Percentiles rank a stretch among this genome's conserved stretches.
phyloP scores from a whole-genome alignment of 2,888 invertebrate genomes.

The Mantis religiosa region DNA sequence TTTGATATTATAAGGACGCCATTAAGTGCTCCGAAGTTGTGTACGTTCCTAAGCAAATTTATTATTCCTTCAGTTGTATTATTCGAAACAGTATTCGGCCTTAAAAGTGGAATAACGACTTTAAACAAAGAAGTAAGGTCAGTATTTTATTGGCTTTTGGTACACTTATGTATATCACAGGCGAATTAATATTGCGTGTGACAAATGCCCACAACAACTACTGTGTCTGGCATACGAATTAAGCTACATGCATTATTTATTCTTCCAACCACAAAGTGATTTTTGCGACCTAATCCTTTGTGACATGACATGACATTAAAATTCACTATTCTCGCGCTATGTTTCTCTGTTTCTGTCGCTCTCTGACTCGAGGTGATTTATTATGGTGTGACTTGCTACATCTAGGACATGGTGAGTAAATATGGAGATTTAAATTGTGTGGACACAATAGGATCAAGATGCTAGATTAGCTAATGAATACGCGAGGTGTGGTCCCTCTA shows the following conservation, averaged over 20 bases:
- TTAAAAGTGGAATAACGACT: too few species aligned
- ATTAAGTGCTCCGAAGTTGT: too few species aligned
- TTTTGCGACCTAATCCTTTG: not conserved
- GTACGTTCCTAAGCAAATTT: too few species aligned
- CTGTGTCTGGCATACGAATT: not conserved
- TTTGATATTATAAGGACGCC: too few species aligned
- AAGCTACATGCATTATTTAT: not conserved
- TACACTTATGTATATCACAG: not conserved
- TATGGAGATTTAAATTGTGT: slow-evolving; percentile 14
- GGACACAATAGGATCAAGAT: not conserved
- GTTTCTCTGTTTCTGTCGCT: not conserved
- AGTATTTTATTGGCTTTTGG: not conserved
- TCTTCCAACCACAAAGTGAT: not conserved
- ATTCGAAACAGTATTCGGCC: too few species aligned
- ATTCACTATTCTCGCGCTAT: not conserved
- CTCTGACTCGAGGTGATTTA: not conserved
- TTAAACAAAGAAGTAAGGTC: too few species aligned
- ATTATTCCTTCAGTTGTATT: too few species aligned
- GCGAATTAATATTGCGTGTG: not conserved
- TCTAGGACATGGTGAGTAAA: not conserved
- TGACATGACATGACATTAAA: slow-evolving; percentile 6
- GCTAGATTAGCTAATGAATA: not conserved
- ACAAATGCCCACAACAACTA: not conserved
- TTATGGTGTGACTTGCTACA: not conserved
- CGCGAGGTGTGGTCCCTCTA: not conserved